A percentile compares a stretch with the other conserved stretches of the same genome.
Evolutionary conservation across 2,888 invertebrate species (phyloP).

Genomic region (Desoria tigrina): DNA sequence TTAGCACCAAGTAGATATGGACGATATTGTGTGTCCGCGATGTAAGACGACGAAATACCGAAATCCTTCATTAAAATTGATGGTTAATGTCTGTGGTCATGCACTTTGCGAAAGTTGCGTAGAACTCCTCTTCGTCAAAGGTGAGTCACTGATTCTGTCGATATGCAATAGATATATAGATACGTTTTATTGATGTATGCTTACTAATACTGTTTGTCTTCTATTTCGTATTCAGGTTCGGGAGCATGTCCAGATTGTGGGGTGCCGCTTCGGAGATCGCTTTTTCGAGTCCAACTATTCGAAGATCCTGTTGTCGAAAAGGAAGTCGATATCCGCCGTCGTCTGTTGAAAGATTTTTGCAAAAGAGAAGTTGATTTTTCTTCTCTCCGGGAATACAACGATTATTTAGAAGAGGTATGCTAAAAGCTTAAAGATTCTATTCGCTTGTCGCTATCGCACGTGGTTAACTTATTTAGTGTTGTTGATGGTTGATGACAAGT

Average conservation of each 20-base stretch:
- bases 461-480: background rate
- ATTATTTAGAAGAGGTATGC: slow-evolving; percentile 86
- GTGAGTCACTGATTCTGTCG: too few species aligned
- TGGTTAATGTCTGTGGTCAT: slow-evolving; percentile 98
- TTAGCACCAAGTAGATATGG: too few species aligned
- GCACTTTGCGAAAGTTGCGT: slow-evolving; percentile 97
- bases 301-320: slow-evolving; percentile 96
- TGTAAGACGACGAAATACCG: slow-evolving; percentile 96
- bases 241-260: slow-evolving; percentile 93
- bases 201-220: too few species aligned
- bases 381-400: slow-evolving; percentile 81
- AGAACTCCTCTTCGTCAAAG: slow-evolving; percentile 92
- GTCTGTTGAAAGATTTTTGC: slow-evolving; percentile 84
- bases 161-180: too few species aligned
- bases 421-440: too few species aligned
- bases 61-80: slow-evolving; percentile 92
- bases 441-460: background rate
- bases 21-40: slow-evolving; percentile 86
- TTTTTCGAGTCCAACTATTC: slow-evolving; percentile 91
- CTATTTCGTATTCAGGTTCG: slow-evolving; percentile 77
- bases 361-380: slow-evolving; percentile 93
- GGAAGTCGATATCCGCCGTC: slow-evolving; percentile 90
- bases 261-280: slow-evolving; percentile 80
- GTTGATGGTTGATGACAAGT: too few species aligned
- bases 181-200: too few species aligned